Evolutionary conservation across 2,113 vertebrate genomes (phyloP).

Genomic region (Kryptolebias marmoratus): DNA sequence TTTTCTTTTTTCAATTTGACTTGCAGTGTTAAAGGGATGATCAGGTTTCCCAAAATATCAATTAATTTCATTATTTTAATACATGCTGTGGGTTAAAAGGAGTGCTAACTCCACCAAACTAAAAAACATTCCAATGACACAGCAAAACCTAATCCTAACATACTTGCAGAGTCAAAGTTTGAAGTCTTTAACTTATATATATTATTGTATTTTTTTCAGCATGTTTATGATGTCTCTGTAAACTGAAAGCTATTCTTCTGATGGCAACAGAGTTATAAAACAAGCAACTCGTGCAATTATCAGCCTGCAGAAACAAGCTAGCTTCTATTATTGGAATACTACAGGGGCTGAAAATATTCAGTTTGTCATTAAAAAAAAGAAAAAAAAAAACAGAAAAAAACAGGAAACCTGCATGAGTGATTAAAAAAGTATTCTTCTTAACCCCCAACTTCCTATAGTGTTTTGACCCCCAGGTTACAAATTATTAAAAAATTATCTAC

Average conservation of each 20-base stretch:
- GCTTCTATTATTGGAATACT: background rate
- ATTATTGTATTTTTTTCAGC: too few relatives aligned
- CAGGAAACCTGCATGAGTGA: too few relatives aligned
- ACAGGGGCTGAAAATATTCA: conserved; percentile 11
- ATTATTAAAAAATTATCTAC: conserved; percentile 3
- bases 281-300: background rate
- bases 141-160: too few relatives aligned
- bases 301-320: background rate
- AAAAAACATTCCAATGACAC: too few relatives aligned
- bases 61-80: too few relatives aligned
- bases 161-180: too few relatives aligned
- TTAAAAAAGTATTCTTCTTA: background rate
- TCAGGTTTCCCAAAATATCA: too few relatives aligned
- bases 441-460: background rate
- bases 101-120: too few relatives aligned
- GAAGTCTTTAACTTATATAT: too few relatives aligned
- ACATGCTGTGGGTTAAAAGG: too few relatives aligned
- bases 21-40: too few relatives aligned
- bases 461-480: conserved; percentile 1
- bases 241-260: background rate
- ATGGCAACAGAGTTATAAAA: background rate
- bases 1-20: too few relatives aligned
- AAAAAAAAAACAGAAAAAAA: background rate
- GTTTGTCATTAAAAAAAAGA: background rate
- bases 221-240: background rate